Percentiles rank a stretch among this genome's conserved stretches.
Evolutionary conservation across 2,797 vertebrate species (phyloP).

Genomic region (Premnoplex brunnescens): DNA sequence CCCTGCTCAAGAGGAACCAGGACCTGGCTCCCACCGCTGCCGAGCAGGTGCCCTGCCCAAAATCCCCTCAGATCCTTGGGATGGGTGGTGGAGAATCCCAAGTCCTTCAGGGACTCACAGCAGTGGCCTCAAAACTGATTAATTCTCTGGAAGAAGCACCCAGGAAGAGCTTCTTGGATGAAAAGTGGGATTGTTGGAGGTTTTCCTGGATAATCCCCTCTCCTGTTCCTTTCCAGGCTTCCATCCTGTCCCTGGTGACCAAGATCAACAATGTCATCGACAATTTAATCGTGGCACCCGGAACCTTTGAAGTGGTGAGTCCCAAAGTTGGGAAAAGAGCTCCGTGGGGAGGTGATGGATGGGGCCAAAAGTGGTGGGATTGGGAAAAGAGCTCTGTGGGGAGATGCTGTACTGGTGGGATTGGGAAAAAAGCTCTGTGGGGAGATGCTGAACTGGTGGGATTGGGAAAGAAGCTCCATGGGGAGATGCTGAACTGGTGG

Average conservation of each 20-base stretch:
- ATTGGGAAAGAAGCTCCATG: accelerated
- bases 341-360: neutral
- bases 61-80: accelerated
- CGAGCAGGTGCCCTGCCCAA: conserved; percentile 83
- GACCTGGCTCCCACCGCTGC: conserved; percentile 90
- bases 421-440: no score
- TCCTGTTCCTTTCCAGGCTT: conserved; percentile 78
- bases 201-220: accelerated
- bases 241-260: conserved; percentile 95
- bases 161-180: accelerated
- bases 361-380: neutral
- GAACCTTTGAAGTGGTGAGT: conserved; percentile 97
- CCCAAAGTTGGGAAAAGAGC: accelerated
- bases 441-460: neutral
- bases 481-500: neutral
- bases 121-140: accelerated
- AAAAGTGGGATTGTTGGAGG: accelerated
- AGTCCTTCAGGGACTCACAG: neutral
- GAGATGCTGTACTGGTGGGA: no score
- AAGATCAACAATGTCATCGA: conserved; percentile 99
- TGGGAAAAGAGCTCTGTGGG: neutral
- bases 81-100: accelerated
- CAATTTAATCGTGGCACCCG: conserved; percentile 94
- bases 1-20: conserved; percentile 93
- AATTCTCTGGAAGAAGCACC: accelerated